Percentiles rank a stretch among this genome's conserved stretches.
Conservation (phyloP, 1,140 invertebrate genomes). For the Pseudomyrmex flavicornis region DNA sequence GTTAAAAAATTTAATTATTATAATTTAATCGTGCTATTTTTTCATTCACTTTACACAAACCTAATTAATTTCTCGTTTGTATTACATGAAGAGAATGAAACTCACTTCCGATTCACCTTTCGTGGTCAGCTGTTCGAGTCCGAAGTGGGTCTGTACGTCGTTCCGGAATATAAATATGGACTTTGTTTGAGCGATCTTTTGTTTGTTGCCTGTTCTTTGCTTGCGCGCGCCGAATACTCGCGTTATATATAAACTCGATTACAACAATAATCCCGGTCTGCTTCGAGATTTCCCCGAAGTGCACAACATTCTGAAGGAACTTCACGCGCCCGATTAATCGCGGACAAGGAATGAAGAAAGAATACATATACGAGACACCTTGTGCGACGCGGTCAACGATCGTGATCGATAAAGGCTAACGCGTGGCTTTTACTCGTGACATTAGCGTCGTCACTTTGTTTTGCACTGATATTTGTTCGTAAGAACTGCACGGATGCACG, state of each 20-base stretch:
- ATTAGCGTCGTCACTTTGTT: constrained; percentile 35
- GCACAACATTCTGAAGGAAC: constrained; percentile 15
- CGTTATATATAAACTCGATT: not conserved
- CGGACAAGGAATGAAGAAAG: constrained; percentile 24
- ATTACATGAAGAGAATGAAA: too few species aligned
- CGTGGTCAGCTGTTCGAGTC: not conserved
- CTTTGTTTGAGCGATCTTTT: not conserved
- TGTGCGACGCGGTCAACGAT: constrained; percentile 45
- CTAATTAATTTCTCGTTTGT: not conserved
- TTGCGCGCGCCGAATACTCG: not conserved
- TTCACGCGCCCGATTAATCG: constrained; percentile 20
- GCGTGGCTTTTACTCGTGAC: constrained; percentile 43
- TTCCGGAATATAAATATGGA: too few species aligned
- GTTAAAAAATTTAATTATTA: not conserved
- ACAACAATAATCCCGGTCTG: not conserved
- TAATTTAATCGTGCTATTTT: not conserved
- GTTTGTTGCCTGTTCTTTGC: not conserved
- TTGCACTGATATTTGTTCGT: constrained; percentile 35
- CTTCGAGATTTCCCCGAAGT: constrained; percentile 3
- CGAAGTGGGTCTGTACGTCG: not conserved
- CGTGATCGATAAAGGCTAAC: constrained; percentile 49
- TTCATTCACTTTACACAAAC: not conserved
- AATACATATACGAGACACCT: constrained; percentile 25
- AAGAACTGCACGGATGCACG: not conserved
- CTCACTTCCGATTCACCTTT: not conserved